phyloP scores from a whole-genome alignment of 2,113 vertebrate species.

The Pithys albifrons region DNA sequence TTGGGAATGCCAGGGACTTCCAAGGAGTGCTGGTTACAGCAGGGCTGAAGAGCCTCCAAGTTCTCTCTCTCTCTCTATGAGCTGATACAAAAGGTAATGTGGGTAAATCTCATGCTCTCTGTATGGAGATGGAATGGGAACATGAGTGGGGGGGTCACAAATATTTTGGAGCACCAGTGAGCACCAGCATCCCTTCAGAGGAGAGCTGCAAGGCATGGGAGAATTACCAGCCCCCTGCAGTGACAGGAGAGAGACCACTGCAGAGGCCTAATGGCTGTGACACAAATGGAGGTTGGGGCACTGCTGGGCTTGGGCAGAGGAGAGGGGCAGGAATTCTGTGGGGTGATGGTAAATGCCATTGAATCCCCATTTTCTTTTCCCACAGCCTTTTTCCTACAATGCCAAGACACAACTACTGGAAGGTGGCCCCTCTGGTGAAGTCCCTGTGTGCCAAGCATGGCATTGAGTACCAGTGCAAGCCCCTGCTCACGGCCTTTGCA shows the following conservation, averaged over 20 bases:
- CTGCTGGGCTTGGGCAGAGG: not conserved
- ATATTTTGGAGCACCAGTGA: not conserved
- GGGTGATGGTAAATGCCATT: fast-evolving
- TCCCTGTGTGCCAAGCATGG: conserved; percentile 79
- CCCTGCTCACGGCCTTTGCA: conserved; percentile 69
- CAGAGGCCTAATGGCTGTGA: not conserved
- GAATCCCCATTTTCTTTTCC: not conserved
- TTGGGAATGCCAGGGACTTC: not conserved
- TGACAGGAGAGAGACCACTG: fast-evolving
- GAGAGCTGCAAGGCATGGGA: not conserved
- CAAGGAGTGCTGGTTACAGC: not conserved
- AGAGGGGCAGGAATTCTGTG: not conserved
- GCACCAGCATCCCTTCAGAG: not conserved
- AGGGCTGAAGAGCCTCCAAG: not conserved
- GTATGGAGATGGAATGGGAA: not conserved
- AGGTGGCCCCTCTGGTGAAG: conserved; percentile 78
- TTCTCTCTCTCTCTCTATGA: not conserved
- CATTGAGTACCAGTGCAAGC: conserved; percentile 74
- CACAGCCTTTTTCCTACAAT: conserved; percentile 80
- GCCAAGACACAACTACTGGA: conserved; percentile 79
- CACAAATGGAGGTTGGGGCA: not conserved
- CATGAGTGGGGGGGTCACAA: not conserved
- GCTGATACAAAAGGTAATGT: not conserved
- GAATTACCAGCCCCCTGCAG: not conserved
- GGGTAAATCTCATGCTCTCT: not conserved